Percentiles rank a stretch among this genome's conserved stretches.
phyloP scores from a whole-genome alignment of 2,888 invertebrate species.

The Steinernema carpocapsae region DNA sequence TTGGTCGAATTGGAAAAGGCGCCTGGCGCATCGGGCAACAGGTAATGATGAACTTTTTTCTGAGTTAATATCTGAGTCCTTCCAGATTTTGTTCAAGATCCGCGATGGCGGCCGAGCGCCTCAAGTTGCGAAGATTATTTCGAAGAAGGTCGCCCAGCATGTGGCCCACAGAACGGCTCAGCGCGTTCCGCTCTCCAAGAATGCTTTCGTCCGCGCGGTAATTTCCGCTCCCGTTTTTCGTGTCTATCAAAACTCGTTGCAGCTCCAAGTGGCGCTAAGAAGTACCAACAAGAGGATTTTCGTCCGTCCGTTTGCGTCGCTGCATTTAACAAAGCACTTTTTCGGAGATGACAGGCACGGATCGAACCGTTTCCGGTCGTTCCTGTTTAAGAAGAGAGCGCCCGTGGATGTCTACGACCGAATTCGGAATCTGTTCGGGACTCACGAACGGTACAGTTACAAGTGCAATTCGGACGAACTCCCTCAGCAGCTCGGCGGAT shows the following conservation, averaged over 20 bases:
- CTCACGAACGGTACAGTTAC: constrained; percentile 58
- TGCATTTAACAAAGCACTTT: constrained; percentile 7
- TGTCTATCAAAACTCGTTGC: background rate
- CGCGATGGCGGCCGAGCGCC: background rate
- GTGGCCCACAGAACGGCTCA: background rate
- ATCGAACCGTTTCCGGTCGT: background rate
- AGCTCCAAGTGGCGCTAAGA: background rate
- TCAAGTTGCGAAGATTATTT: background rate
- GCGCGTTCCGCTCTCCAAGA: constrained; percentile 20
- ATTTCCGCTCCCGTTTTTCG: background rate
- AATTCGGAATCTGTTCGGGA: constrained; percentile 46
- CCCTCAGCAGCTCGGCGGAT: constrained; percentile 57
- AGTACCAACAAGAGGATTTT: constrained; percentile 23
- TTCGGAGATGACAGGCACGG: background rate
- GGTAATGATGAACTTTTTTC: background rate
- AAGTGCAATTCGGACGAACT: constrained; percentile 43
- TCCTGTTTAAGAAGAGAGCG: background rate
- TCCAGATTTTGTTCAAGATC: constrained; percentile 1
- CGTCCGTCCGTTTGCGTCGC: constrained; percentile 14
- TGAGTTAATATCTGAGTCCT: background rate
- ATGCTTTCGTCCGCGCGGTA: constrained; percentile 15
- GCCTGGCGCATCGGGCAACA: constrained; percentile 15
- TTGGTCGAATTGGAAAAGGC: constrained; percentile 12
- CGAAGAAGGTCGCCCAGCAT: background rate
- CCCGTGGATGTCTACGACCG: constrained; percentile 43